Base-by-base conservation (phyloP, 2,888 invertebrate species). In the Diplolepis rosae region DNA sequence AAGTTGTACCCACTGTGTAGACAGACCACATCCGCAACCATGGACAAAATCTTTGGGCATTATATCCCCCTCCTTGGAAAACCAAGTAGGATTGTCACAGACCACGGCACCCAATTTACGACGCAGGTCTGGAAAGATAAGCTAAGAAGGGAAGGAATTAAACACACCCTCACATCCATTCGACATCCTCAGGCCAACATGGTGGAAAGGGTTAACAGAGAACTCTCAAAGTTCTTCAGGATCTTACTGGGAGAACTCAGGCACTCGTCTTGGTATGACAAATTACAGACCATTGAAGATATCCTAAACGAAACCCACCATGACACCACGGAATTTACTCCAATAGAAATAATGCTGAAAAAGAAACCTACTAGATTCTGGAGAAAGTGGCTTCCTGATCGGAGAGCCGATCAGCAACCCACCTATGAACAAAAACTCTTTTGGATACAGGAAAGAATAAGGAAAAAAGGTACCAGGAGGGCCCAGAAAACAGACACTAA, bases 41-140 rank as follows among this genome's bases (percentile, higher is more conserved):
- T n/a, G n/a, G n/a, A n/a, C n/a, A n/a, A n/a, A n/a, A n/a, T n/a
- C n/a, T n/a, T n/a, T n/a, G n/a, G n/a, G n/a, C n/a, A 32, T 32
- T 32, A 9, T 1, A 32, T 32, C 1, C 70, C 65, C 1, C 52
- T 27, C 6, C 39, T 11, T 5, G 71, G 68, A 0, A 71, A 68
- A 5, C 71, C 65, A 0, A 1, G 24, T n/a, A 9, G 27, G 1
- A 68, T 71, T 4, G 61, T 61, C 6, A 45, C 11, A 1, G 71
- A 68, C 18, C 71, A 68, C 22, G 65, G 39, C 0, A 68, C 68
- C 0, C 68, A 69, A 32, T 69, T 69, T 18, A 72, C 69, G 0
- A 42, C 66, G 0, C 22, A 35, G 0, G 1, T 2, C 0, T 72
- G 72, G 69, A 3, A 4, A 11, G 18, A 39, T 1, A 32, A 32